Evolutionary conservation across 1,140 invertebrate genomes (phyloP), one percentile per base, ranked within the genome.

Genomic region (Brachionus angularis): DNA sequence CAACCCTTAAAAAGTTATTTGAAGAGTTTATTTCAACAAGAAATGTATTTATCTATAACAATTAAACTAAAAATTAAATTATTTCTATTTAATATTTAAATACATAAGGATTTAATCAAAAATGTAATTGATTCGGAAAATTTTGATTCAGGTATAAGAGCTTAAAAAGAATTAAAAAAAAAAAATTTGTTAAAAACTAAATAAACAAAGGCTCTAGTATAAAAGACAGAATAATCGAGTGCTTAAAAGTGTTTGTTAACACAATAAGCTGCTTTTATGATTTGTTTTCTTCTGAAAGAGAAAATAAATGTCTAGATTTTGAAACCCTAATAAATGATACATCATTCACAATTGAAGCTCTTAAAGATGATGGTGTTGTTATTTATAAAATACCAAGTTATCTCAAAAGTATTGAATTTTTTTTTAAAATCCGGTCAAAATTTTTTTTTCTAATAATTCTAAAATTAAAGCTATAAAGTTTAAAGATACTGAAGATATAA

Each of bases 361-460:
- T 67, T 36, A 67, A 67, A 67, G 62, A 67, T 8, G 62, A 67
- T 31, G 62, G 62, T 14, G 27, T 67, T 4, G 42, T 67, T 8
- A 33, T 67, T 14, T 47, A 7, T 27, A 67, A 67, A 50, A 47
- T 67, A 21, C 62, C 62, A 14, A 34, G 2, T 31, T 67, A 46
- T 36, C 12, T 67, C 12, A 67, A 67, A 67, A 18, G 39, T 42
- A 42, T 10, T 42, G 10, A 42, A 42, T 10, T 16, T 42, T 42
- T 42, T 42, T 10, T 16, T 16, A 42, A 42, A 10, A 16, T 10
- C 39, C 39, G 10, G 10, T 42, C 10, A 42, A 42, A 42, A 10
- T 42, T 16, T 10, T 10, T 42, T 42, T 10, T 10, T 42, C 39
- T n/a, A n/a, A n/a, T n/a, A n/a, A n/a, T n/a, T n/a, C n/a, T n/a